Evolutionary conservation across 2,888 invertebrate species (phyloP), one percentile per base, ranked within the genome.

Genomic region (Philereme vetulata): DNA sequence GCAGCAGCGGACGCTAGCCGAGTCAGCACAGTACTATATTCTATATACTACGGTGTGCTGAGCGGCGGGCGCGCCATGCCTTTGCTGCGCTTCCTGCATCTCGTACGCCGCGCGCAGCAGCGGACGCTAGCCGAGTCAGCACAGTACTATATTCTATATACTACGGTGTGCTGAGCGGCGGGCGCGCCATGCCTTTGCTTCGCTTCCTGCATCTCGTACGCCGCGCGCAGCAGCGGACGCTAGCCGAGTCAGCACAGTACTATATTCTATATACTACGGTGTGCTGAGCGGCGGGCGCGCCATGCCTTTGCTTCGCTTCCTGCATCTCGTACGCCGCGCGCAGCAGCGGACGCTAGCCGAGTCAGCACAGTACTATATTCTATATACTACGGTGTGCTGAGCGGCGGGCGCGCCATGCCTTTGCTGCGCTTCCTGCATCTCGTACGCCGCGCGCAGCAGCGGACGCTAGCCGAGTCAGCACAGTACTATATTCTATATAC

Each of bases 91-190:
- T 98, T 98, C 91, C 93, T 98, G 80, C 94, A 95, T 74, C 93
- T 95, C 76, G 97, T 97, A 68, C 94, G 98, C 55, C 94, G 96
- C 79, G 96, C 96, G 82, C 97, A 98, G 86, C 95, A 94, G 49
- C 90, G 92, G 67, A 93, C 95, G 75, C 78, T 89, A 2, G 72
- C 80, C 59, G 76, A 93, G 90, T 88, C 81, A 75, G 85, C 82
- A 53, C n/a, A n/a, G n/a, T n/a, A n/a, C n/a, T n/a, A n/a, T n/a
- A n/a, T n/a, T n/a, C n/a, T n/a, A n/a, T n/a, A n/a, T n/a, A 99
- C 93, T 99, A 98, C 89, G 98, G 98, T 71, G 98, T 98, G 74
- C 99, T 99, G 72, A 94, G 94, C 82, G 90, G 88, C 65, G 87
- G 81, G 50, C 72, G 97, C 69, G 98, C 98, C 11, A 94, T 94